Base-by-base conservation (phyloP, 2,888 invertebrate genomes). In the Stomorhina lunata region DNA sequence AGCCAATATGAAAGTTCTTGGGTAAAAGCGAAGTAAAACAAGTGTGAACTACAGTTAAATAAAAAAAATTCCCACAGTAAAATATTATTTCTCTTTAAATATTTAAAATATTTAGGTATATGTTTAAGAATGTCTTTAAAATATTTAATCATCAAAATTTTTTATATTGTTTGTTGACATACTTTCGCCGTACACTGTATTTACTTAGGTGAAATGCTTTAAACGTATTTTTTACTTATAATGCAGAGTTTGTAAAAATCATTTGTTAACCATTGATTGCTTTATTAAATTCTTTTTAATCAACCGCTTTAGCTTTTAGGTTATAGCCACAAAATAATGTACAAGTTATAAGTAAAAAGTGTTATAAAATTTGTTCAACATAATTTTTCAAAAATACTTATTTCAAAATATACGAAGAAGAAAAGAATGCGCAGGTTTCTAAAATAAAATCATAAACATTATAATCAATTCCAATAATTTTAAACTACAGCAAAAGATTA, bases 351-450 rank as follows among this genome's bases (percentile, higher is more conserved):
- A 59, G 40, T 72, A 85, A 86, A 85, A 89, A 87, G 90, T 89
- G 89, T 89, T 90, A 88, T 87, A 88, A 90, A 89, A 89, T 90
- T 89, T 89, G 89, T 90, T 88, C 87, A 89, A 86, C 86, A 87
- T 89, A 88, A 89, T 89, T 89, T 88, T 68, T 43, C 15, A 59
- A 72, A 84, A 85, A 65, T 84, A 81, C 81, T 84, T 81, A 86
- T 87, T 87, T 12, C 72, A 65, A 61, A 34, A 63, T 43, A 43
- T 43, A 43, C 63, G 63, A 69, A n/a, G n/a, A n/a, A n/a, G n/a
- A n/a, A n/a, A 55, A 22, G 66, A 77, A 63, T 81, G 45, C n/a
- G n/a, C 27, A 37, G 66, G 66, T 72, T 79, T 65, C 69, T 17
- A n/a, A 77, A 77, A 43, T 20, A 6, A 73, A 73, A 66, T 59